A percentile compares a stretch with the other conserved stretches of the same genome.
These are phyloP conservation scores for Amaurobius ferox DNA, from an alignment of 2,888 invertebrate genomes.

Conservation along the genomic window DNA sequence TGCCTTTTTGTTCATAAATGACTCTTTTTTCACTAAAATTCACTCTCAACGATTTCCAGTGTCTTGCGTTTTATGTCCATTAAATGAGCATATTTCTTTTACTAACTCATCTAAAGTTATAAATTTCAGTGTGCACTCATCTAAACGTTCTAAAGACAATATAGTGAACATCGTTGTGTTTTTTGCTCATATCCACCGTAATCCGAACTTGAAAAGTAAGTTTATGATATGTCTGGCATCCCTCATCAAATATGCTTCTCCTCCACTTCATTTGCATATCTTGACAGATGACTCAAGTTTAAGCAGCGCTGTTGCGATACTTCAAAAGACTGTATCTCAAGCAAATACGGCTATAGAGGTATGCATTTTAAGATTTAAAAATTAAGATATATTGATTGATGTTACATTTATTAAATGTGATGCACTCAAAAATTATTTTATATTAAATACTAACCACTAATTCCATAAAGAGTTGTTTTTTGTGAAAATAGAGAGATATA, in stretches of 20 bases:
- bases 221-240: slow-evolving; percentile 53
- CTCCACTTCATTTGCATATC: slow-evolving; percentile 48
- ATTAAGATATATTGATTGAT: too few relatives aligned
- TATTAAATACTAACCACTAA: too few relatives aligned
- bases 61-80: slow-evolving; percentile 43
- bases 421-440: too few relatives aligned
- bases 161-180: slow-evolving; percentile 33
- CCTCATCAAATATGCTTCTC: slow-evolving; percentile 42
- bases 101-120: slow-evolving; percentile 20
- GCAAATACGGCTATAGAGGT: slow-evolving; percentile 40
- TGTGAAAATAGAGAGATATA: too few relatives aligned
- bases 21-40: slow-evolving; percentile 19
- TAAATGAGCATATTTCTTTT: slow-evolving; percentile 24
- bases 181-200: slow-evolving; percentile 51
- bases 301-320: slow-evolving; percentile 29
- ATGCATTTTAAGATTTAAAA: too few relatives aligned
- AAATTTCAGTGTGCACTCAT: slow-evolving; percentile 28
- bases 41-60: background rate
- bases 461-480: too few relatives aligned
- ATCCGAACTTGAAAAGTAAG: slow-evolving; percentile 51
- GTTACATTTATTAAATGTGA: too few relatives aligned
- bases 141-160: background rate
- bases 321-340: slow-evolving; percentile 30
- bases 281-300: slow-evolving; percentile 51
- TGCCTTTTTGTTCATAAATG: slow-evolving; percentile 28